A percentile compares a stretch with the other conserved stretches of the same genome.
Conservation (phyloP, 2,888 invertebrate genomes). For the Branchipolynoe longqiensis region DNA sequence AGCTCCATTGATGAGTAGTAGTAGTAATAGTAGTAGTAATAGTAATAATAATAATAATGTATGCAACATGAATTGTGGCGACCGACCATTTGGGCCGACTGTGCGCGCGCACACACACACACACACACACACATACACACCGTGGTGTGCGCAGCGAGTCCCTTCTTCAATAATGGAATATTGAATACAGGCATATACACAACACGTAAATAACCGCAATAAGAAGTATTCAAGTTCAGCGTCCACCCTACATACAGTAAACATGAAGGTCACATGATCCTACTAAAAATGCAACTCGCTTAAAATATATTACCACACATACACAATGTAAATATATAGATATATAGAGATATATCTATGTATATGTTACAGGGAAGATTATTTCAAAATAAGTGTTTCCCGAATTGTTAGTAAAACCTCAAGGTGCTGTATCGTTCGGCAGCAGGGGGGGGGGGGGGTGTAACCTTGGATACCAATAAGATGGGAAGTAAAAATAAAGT, state of each 20-base stretch:
- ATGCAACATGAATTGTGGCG: too few relatives aligned
- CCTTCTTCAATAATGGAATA: slow-evolving; percentile 29
- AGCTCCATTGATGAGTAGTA: too few relatives aligned
- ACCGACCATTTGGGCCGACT: too few relatives aligned
- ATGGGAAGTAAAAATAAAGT: slow-evolving; percentile 5
- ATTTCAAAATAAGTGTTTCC: slow-evolving; percentile 39
- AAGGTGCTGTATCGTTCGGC: too few relatives aligned
- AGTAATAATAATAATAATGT: too few relatives aligned
- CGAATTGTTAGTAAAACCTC: slow-evolving; percentile 27
- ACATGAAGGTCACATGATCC: too few relatives aligned
- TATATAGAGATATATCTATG: slow-evolving; percentile 42
- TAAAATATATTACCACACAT: slow-evolving; percentile 49
- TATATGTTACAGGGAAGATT: slow-evolving; percentile 40
- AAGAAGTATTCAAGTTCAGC: slow-evolving; percentile 45
- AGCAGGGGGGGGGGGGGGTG: too few relatives aligned
- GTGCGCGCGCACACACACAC: too few relatives aligned
- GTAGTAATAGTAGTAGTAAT: too few relatives aligned
- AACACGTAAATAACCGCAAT: slow-evolving; percentile 39
- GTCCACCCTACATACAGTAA: slow-evolving; percentile 12
- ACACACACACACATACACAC: too few relatives aligned
- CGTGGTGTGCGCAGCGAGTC: too few relatives aligned
- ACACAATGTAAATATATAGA: slow-evolving; percentile 50
- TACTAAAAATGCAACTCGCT: slow-evolving; percentile 49
- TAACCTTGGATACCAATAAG: too few relatives aligned
- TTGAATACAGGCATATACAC: slow-evolving; percentile 14